Evolutionary conservation across 2,113 vertebrate genomes (phyloP), one percentile per base, ranked within the genome.

Genomic region (Larimichthys crocea): DNA sequence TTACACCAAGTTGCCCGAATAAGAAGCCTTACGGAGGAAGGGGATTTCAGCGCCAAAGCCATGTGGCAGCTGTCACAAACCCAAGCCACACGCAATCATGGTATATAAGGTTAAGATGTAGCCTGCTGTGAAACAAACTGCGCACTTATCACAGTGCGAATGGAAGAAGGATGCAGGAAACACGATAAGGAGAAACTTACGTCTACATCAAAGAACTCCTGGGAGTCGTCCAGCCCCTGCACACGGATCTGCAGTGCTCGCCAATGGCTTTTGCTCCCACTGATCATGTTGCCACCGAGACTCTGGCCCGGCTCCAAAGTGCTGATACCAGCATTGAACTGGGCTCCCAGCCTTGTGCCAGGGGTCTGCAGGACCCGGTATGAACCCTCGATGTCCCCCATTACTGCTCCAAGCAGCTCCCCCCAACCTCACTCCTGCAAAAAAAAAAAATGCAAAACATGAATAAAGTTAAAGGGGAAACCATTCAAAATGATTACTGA

Each of bases 381-480:
- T 0, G 97, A 97, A 53, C 98, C 98, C 90, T 98, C 97, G 14
- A 97, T 95, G 66, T 99, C 98, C 74, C 97, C 97, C 98, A 99
- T 99, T 29, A 86, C 96, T 91, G 84, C 80, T 89, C 35, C 66
- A 49, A 59, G 79, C n/a, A 29, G 88, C 79, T 68, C 82, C 50
- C 17, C 71, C 59, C 26, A 26, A 19, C 29, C 82, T 86, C 85
- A 75, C 63, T 79, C 91, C 89, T 92, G 84, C 70, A 92, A 79
- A 8, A 22, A 92, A 79, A 35, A 88, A 35, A 83, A 66, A 9
- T 19, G 24, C 22, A 52, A 40, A 0, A 12, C 3, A 59, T 4
- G 15, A 50, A 2, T 3, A 26, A 48, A 22, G 11, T 46, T 17
- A 4, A 26, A 26, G 12, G 11, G 20, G 0, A 19, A 22, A 40